Percentiles rank a stretch among this genome's conserved stretches.
Conservation (phyloP, 2,113 vertebrate genomes). For the Cyphomyrus plagiostoma region DNA sequence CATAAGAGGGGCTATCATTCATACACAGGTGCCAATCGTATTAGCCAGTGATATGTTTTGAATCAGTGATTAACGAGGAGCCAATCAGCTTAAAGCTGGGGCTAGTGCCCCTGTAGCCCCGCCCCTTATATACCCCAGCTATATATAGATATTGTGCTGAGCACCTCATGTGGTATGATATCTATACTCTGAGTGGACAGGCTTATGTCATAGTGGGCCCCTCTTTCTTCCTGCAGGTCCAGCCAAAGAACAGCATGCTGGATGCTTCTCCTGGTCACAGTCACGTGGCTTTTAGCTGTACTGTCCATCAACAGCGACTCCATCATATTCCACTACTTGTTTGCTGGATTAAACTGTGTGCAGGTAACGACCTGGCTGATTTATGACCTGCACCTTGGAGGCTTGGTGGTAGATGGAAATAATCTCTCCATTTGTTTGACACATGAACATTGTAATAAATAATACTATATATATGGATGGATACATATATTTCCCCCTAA, state of each 20-base stretch:
- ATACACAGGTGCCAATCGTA: background rate
- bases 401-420: background rate
- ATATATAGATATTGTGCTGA: background rate
- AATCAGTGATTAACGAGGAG: background rate
- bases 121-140: background rate
- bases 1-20: background rate
- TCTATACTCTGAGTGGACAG: background rate
- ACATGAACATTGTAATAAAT: background rate
- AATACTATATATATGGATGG: too few species aligned
- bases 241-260: constrained; percentile 71
- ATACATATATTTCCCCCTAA: too few species aligned
- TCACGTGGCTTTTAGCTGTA: constrained; percentile 78
- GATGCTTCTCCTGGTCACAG: constrained; percentile 74
- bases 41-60: background rate
- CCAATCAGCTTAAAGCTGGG: background rate
- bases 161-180: background rate
- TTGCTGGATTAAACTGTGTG: constrained; percentile 76
- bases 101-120: background rate
- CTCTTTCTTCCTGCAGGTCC: constrained; percentile 51
- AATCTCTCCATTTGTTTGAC: background rate
- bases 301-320: constrained; percentile 87
- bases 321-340: constrained; percentile 89
- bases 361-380: constrained; percentile 61
- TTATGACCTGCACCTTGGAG: background rate
- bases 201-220: background rate